Evolutionary conservation across 2,797 vertebrate genomes (phyloP).

Genomic region (Serranus cabrilla): DNA sequence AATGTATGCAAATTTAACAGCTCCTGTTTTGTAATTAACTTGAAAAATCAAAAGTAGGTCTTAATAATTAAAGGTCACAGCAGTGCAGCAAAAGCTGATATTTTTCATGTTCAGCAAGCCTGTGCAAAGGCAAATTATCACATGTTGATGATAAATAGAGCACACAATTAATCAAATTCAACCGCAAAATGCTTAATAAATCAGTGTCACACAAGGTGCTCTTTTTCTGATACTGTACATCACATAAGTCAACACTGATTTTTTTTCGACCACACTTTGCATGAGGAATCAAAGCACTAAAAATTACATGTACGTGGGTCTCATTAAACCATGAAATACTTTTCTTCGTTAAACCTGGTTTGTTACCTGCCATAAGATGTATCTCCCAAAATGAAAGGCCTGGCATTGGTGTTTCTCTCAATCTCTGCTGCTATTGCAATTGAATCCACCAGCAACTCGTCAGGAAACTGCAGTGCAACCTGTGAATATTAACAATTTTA

Average conservation of each 20-base stretch:
- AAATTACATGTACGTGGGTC: not conserved
- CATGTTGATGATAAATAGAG: too few relatives aligned
- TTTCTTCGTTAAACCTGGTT: not conserved
- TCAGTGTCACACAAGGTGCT: too few relatives aligned
- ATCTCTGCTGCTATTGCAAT: constrained; percentile 85
- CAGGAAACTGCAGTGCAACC: constrained; percentile 97
- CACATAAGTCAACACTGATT: too few relatives aligned
- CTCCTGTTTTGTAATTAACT: not conserved
- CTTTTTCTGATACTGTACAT: too few relatives aligned
- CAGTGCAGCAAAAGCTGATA: not conserved
- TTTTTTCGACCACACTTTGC: not conserved
- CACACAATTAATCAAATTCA: too few relatives aligned
- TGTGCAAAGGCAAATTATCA: too few relatives aligned
- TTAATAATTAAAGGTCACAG: too few relatives aligned
- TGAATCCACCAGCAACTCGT: constrained; percentile 90
- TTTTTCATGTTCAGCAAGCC: too few relatives aligned
- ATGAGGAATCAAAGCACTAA: not conserved
- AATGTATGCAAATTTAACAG: not conserved
- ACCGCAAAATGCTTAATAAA: too few relatives aligned
- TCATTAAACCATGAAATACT: not conserved
- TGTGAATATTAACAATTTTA: constrained; percentile 57
- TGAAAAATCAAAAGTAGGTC: not conserved
- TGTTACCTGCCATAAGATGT: constrained; percentile 96
- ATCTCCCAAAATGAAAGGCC: constrained; percentile 92
- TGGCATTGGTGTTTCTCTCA: constrained; percentile 83